Evolutionary conservation across 2,113 vertebrate genomes (phyloP).

Genomic region (Corvus cornix): DNA sequence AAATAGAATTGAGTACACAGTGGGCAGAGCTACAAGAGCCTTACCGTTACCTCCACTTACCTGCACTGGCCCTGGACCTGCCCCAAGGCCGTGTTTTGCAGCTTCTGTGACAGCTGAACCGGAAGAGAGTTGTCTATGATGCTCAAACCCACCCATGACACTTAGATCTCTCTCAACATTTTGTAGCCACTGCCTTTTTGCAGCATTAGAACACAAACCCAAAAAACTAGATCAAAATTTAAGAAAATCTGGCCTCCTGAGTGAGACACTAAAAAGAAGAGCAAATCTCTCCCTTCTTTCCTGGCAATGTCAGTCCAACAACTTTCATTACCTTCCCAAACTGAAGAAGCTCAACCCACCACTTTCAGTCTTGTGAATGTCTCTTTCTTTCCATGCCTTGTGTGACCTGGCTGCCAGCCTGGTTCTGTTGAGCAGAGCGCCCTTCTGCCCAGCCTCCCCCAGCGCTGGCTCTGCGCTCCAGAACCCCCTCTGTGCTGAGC

Average conservation of each 20-base stretch:
- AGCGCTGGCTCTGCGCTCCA: rapidly evolving
- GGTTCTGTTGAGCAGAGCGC: not conserved
- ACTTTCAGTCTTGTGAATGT: not conserved
- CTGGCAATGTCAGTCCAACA: not conserved
- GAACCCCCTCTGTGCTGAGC: not conserved
- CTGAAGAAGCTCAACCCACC: not conserved
- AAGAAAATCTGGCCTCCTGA: not conserved
- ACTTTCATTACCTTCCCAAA: not conserved
- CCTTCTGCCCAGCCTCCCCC: not conserved
- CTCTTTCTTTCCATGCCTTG: not conserved
- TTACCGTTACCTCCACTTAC: not conserved
- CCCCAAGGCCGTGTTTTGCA: not conserved
- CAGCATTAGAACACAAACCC: not conserved
- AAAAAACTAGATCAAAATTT: not conserved
- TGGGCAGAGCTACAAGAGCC: rapidly evolving
- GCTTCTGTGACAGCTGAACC: not conserved
- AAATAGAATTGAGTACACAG: not conserved
- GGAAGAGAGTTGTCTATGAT: not conserved
- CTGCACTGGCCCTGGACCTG: rapidly evolving
- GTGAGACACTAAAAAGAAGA: not conserved
- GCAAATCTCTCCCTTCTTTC: not conserved
- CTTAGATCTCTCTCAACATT: not conserved
- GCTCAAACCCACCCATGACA: not conserved
- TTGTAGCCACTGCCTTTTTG: not conserved
- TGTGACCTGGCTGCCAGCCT: not conserved